Conservation (phyloP, 2,113 vertebrate genomes). For the Hyperoodon ampullatus region DNA sequence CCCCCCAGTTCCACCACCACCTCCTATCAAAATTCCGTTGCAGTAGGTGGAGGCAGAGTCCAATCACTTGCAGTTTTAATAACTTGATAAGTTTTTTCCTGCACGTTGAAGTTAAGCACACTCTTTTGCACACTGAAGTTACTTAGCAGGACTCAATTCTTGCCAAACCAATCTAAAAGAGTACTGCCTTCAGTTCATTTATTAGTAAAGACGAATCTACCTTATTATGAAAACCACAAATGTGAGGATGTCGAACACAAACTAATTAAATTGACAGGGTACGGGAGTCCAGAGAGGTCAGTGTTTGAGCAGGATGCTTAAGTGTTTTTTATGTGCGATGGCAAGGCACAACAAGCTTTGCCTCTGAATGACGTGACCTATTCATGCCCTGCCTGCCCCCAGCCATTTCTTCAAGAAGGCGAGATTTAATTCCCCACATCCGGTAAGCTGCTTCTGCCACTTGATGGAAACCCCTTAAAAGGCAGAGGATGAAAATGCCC, state of each 20-base stretch:
- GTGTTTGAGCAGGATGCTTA: not conserved
- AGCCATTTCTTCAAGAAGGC: not conserved
- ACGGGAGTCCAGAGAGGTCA: not conserved
- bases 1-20: not conserved
- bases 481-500: not conserved
- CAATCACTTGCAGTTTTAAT: not conserved
- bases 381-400: not conserved
- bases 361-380: not conserved
- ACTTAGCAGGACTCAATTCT: not conserved
- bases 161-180: not conserved
- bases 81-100: not conserved
- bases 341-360: not conserved
- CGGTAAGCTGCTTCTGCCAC: not conserved
- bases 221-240: not conserved
- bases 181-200: not conserved
- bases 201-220: not conserved
- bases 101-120: not conserved
- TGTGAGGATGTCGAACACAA: not conserved
- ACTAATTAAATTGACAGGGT: not conserved
- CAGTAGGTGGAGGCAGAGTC: not conserved
- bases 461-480: constrained; percentile 14
- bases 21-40: not conserved
- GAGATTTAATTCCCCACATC: not conserved
- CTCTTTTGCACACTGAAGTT: not conserved
- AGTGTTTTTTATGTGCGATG: not conserved